Evolutionary conservation across 2,888 invertebrate genomes (phyloP), one percentile per base, ranked within the genome.

Genomic region (Drosophila nr. perissopoda): DNA sequence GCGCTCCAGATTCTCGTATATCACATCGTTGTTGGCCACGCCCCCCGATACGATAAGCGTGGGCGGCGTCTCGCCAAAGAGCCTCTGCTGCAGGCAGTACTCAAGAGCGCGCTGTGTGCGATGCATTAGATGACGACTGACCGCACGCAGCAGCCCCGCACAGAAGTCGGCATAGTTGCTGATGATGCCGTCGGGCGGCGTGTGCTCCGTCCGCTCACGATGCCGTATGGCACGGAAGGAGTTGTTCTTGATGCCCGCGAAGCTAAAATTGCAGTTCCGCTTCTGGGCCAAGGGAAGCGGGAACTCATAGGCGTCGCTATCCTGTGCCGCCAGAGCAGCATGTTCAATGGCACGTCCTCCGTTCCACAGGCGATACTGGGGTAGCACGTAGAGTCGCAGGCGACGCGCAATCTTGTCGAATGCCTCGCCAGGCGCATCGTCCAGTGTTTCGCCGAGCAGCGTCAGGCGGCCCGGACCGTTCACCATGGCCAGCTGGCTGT

Each of bases 401-500:
- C 97, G 94, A 89, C 99, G 95, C 2, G 98, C 97, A 91, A 97
- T 97, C 94, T 99, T 99, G 92, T 99, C 99, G 85, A 98, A 95
- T 1, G 97, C 95, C 94, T 99, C 98, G 21, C 99, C 99, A 10
- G 99, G 98, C 10, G 99, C 96, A 94, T 97, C 96, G 93, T 99
- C 98, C 27, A 96, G 85, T 46, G 95, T 94, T 82, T 95, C 94
- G 1, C 99, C 99, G 38, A 99, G 94, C 62, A 98, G 93, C 51
- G 95, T 91, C 93, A 98, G 98, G 58, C 96, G 94, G 78, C 96
- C 94, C 0, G 97, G 94, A 89, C 94, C 94, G 90, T 95, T 94
- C 0, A 95, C 98, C 57, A 98, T 92, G 40, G 96, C 95, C 70
- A 98, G 90, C 69, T 98, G 94, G 92, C 97, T 97, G 92, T 99